A percentile compares a stretch with the other conserved stretches of the same genome.
Conservation (phyloP, 2,113 vertebrate genomes). For the Ophthalmolycus amberensis region DNA sequence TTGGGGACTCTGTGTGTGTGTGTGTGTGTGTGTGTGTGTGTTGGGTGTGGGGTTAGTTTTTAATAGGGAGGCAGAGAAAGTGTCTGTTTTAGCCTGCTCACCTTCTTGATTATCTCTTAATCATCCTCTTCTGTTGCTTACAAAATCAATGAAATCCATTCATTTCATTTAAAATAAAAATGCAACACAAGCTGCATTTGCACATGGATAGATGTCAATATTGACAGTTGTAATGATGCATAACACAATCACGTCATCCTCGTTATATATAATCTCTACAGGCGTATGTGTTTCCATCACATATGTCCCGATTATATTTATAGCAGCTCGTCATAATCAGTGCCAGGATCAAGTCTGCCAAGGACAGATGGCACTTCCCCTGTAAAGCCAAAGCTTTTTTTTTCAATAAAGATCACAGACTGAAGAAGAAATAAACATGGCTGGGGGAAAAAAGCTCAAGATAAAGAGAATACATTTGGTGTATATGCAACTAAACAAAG, state of each 20-base stretch:
- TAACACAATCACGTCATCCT: not conserved
- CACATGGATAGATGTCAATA: constrained; percentile 26
- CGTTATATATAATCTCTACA: constrained; percentile 5
- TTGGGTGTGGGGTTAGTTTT: not conserved
- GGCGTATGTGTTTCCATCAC: constrained; percentile 58
- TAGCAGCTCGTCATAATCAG: constrained; percentile 65
- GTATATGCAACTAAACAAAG: not conserved
- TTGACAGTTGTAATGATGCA: constrained; percentile 26
- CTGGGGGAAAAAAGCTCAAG: not conserved
- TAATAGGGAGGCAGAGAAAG: not conserved
- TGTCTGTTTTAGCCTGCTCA: not conserved
- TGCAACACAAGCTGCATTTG: not conserved
- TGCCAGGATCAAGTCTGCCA: constrained; percentile 63
- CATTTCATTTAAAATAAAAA: not conserved
- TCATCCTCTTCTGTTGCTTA: constrained; percentile 10
- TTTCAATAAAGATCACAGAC: constrained; percentile 36
- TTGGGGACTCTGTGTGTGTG: not conserved
- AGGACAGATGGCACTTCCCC: constrained; percentile 77
- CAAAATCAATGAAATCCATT: constrained; percentile 10
- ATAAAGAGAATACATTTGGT: not conserved
- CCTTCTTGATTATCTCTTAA: constrained; percentile 20
- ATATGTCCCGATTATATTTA: constrained; percentile 77
- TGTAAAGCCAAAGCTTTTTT: constrained; percentile 62
- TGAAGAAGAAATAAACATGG: constrained; percentile 6
- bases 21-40: constrained; percentile 12